Evolutionary conservation across 2,797 vertebrate genomes (phyloP).

Genomic region (Triplophysa bombifrons): DNA sequence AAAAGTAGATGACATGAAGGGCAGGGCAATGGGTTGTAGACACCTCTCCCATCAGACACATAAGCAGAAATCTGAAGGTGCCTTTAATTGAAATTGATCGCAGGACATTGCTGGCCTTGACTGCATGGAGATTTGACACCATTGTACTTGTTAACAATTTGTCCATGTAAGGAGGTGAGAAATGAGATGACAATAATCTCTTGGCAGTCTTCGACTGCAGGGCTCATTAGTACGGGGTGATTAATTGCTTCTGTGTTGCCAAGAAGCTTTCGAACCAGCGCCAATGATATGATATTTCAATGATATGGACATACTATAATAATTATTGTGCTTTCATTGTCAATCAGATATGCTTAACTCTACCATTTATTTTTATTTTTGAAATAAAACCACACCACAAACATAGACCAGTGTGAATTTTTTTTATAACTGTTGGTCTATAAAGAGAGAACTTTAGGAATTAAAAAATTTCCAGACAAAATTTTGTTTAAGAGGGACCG

Average conservation of each 20-base stretch:
- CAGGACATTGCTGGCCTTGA: constrained; percentile 15
- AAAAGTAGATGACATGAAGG: neutral
- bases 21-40: neutral
- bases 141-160: constrained; percentile 23
- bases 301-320: no score
- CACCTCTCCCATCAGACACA: neutral
- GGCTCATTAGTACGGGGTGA: constrained; percentile 37
- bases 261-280: neutral
- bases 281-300: neutral
- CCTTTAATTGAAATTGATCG: constrained; percentile 6
- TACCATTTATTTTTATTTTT: neutral
- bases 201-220: constrained; percentile 19
- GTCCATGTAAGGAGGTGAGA: neutral
- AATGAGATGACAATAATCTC: constrained; percentile 35
- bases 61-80: constrained; percentile 4
- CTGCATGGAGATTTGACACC: neutral
- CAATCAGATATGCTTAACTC: neutral
- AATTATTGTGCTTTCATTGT: no score
- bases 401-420: neutral
- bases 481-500: no score
- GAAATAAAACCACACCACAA: neutral
- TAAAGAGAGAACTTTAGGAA: neutral
- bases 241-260: constrained; percentile 36
- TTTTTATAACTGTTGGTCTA: neutral
- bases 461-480: no score